These are phyloP conservation scores for Mechanitis messenoides DNA, from an alignment of 2,888 invertebrate species.

Conservation along the genomic window DNA sequence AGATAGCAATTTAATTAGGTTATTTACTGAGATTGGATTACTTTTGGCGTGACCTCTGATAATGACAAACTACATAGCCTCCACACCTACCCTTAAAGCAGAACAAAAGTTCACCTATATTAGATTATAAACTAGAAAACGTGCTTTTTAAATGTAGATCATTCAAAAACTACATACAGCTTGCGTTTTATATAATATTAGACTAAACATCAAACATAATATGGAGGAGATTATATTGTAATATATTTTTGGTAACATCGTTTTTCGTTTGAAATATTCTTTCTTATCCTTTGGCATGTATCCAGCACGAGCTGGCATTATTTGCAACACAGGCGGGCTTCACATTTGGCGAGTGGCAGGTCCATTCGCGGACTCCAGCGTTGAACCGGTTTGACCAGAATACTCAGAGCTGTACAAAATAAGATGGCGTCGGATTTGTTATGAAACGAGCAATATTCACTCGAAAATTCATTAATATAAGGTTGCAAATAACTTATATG, in stretches of 20 bases:
- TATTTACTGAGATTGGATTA: constrained; percentile 33
- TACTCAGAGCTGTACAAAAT: constrained; percentile 59
- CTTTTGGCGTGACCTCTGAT: constrained; percentile 31
- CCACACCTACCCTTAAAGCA: constrained; percentile 19
- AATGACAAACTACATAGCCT: constrained; percentile 22
- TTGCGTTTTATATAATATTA: no score
- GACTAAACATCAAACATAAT: no score
- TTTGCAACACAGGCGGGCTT: constrained; percentile 59
- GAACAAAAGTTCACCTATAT: neutral
- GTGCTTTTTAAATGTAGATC: neutral
- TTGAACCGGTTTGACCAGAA: constrained; percentile 72
- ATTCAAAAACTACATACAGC: neutral
- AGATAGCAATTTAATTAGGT: constrained; percentile 34
- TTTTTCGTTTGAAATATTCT: constrained; percentile 28
- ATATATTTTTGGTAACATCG: no score
- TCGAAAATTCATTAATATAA: constrained; percentile 40
- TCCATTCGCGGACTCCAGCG: constrained; percentile 64
- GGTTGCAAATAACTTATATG: constrained; percentile 39
- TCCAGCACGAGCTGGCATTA: constrained; percentile 46
- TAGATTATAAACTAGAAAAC: constrained; percentile 1
- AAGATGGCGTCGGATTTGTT: constrained; percentile 46
- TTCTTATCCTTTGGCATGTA: constrained; percentile 36
- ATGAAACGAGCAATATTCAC: constrained; percentile 41
- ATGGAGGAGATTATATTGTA: no score
- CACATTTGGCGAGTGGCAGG: constrained; percentile 68